phyloP scores from a whole-genome alignment of 2,888 invertebrate genomes.

The Chrysolina americana region DNA sequence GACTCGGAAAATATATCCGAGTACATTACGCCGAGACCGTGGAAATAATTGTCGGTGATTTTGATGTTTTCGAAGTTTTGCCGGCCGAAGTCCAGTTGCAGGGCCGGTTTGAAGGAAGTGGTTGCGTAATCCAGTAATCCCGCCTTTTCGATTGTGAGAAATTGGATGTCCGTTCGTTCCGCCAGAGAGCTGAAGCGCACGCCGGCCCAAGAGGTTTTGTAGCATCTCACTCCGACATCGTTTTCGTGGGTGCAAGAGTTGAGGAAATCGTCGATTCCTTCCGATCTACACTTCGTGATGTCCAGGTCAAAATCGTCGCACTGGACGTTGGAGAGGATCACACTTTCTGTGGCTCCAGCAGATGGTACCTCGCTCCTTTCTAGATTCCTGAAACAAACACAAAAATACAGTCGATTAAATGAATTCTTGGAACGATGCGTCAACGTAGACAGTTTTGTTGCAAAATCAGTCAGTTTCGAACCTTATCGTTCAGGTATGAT shows the following conservation, averaged over 20 bases:
- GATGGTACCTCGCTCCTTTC: conserved; percentile 86
- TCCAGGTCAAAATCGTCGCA: conserved; percentile 94
- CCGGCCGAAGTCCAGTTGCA: conserved; percentile 89
- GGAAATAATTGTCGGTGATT: conserved; percentile 89
- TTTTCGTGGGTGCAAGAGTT: conserved; percentile 90
- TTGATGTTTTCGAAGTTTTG: conserved; percentile 87
- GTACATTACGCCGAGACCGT: conserved; percentile 94
- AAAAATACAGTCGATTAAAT: too few relatives aligned
- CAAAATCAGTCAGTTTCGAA: too few relatives aligned
- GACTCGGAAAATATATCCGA: conserved; percentile 93
- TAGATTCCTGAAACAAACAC: conserved; percentile 69
- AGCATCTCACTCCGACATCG: conserved; percentile 91
- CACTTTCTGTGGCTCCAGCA: conserved; percentile 83
- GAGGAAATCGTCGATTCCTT: conserved; percentile 84
- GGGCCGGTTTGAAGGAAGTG: conserved; percentile 87
- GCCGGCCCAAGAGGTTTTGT: conserved; percentile 95
- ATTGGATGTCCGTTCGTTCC: conserved; percentile 89
- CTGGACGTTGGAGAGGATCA: conserved; percentile 88
- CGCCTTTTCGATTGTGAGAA: conserved; percentile 90
- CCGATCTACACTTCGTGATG: conserved; percentile 88
- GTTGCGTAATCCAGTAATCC: conserved; percentile 95
- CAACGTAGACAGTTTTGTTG: too few relatives aligned
- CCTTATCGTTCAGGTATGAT: too few relatives aligned
- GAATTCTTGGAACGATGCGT: too few relatives aligned
- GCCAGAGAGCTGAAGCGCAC: conserved; percentile 91